Conservation (phyloP, 2,797 vertebrate genomes). For the Vireo griseus region DNA sequence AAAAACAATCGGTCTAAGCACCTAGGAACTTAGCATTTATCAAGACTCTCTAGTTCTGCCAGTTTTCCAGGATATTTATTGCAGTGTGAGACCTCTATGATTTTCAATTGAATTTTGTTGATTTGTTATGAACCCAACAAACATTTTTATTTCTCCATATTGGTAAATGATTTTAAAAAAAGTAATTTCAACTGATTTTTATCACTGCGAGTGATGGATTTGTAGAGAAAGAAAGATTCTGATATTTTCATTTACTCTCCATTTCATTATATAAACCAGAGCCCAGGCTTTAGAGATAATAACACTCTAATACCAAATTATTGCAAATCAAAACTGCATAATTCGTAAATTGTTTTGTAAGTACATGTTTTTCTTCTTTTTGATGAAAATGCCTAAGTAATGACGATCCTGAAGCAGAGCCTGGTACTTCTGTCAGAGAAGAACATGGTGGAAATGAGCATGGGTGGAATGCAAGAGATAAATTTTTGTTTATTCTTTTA, state of each 20-base stretch:
- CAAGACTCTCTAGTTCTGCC: not conserved
- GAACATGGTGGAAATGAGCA: accelerated
- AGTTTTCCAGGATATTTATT: not conserved
- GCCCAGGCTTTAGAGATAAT: not conserved
- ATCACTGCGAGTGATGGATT: not conserved
- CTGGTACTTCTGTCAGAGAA: not conserved
- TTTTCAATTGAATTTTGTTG: not conserved
- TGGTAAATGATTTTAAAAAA: not conserved
- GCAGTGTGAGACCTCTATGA: not conserved
- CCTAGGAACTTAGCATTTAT: not conserved
- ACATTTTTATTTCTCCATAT: not conserved
- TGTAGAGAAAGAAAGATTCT: not conserved
- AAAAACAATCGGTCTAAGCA: not conserved
- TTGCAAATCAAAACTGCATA: not conserved
- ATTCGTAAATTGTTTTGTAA: not conserved
- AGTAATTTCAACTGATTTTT: not conserved
- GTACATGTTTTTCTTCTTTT: not conserved
- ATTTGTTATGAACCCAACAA: not conserved
- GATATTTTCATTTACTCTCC: not conserved
- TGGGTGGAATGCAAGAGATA: not conserved
- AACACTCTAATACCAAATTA: not conserved
- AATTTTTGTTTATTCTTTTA: not conserved
- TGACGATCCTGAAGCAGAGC: not conserved
- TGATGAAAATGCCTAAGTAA: not conserved
- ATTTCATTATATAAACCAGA: not conserved